phyloP scores from a whole-genome alignment of 2,113 vertebrate species.

The Xyrauchen texanus region DNA sequence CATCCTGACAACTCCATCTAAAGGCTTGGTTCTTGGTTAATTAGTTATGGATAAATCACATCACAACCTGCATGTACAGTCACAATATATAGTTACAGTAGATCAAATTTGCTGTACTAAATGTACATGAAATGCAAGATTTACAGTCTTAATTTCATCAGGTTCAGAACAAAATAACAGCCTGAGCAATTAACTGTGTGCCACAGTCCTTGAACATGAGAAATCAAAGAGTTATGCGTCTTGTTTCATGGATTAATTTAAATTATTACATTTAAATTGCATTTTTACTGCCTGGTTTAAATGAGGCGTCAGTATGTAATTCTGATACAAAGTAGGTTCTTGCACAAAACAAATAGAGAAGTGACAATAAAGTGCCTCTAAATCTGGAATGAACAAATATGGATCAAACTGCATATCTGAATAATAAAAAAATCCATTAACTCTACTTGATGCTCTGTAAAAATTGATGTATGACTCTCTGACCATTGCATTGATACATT shows the following conservation, averaged over 20 bases:
- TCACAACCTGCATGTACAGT: no score
- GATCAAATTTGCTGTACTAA: no score
- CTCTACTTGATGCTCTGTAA: no score
- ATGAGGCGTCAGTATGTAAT: background rate
- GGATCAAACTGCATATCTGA: background rate
- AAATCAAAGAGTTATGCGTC: background rate
- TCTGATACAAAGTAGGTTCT: conserved; percentile 3
- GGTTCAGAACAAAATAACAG: background rate
- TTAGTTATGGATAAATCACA: no score
- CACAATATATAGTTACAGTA: no score
- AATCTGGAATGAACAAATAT: background rate
- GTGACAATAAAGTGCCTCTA: background rate
- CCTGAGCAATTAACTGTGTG: background rate
- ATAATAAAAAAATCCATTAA: conserved; percentile 17
- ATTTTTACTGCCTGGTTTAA: background rate
- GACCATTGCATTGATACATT: no score
- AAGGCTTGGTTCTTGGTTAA: no score
- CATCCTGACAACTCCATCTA: no score
- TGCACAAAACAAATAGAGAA: background rate
- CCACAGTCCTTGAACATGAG: background rate
- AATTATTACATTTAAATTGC: background rate
- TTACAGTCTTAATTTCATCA: no score
- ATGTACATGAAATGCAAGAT: no score
- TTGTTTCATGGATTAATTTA: background rate
- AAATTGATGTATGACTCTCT: no score